These are phyloP conservation scores for Pavo muticus DNA, from an alignment of 2,113 vertebrate species.

Conservation along the genomic window DNA sequence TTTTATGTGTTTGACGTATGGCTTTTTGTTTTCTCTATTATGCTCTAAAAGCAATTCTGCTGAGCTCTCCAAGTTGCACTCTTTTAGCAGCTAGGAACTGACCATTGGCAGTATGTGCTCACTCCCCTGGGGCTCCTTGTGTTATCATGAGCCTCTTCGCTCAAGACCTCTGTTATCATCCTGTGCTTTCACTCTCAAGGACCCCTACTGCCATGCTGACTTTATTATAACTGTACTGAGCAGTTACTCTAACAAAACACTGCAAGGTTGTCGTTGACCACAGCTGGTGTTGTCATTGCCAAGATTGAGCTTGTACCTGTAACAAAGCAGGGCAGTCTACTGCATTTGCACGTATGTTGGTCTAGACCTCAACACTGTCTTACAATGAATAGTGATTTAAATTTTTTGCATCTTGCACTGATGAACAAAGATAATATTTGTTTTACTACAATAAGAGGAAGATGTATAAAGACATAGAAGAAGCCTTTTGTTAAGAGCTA, in stretches of 20 bases:
- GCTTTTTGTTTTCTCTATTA: not conserved
- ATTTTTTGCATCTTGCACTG: not conserved
- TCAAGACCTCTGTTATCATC: not conserved
- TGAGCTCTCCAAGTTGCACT: not conserved
- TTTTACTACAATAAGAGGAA: not conserved
- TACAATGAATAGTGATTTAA: not conserved
- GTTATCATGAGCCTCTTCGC: not conserved
- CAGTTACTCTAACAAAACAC: not conserved
- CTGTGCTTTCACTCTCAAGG: not conserved
- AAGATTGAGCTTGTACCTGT: not conserved
- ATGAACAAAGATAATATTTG: not conserved
- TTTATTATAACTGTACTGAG: not conserved
- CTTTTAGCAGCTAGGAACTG: not conserved
- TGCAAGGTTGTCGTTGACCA: not conserved
- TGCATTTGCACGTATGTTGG: accelerated
- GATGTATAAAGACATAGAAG: not conserved
- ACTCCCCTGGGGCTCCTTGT: not conserved
- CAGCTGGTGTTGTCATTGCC: not conserved
- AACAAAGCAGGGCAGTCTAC: accelerated
- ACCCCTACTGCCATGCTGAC: not conserved
- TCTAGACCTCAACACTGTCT: not conserved
- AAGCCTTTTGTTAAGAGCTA: not conserved
- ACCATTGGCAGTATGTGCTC: not conserved
- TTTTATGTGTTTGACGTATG: not conserved
- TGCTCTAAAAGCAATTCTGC: slow-evolving; percentile 6